phyloP scores from a whole-genome alignment of 1,140 invertebrate genomes.

The Notospermus geniculatus region DNA sequence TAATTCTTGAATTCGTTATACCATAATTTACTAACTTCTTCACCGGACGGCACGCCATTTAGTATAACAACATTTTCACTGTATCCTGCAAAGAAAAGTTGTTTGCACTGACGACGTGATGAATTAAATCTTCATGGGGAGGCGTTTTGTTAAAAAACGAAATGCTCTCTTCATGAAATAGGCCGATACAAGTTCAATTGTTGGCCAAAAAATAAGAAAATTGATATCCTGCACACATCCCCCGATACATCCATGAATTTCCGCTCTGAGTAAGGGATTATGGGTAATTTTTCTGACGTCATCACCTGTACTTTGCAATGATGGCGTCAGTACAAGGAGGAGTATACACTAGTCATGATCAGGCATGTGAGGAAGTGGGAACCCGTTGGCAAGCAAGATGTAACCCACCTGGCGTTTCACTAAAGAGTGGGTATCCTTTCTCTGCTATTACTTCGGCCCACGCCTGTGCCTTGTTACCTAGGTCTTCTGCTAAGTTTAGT shows the following conservation, averaged over 20 bases:
- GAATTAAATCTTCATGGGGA: not conserved
- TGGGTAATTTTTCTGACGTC: no score
- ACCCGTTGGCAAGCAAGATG: not conserved
- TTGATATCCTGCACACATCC: no score
- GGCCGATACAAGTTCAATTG: no score
- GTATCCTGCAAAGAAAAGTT: slow-evolving; percentile 22
- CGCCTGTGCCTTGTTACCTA: slow-evolving; percentile 28
- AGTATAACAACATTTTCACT: slow-evolving; percentile 31
- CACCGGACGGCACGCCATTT: slow-evolving; percentile 17
- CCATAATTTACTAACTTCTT: slow-evolving; percentile 26
- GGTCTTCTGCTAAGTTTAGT: slow-evolving; percentile 21
- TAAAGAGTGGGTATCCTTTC: slow-evolving; percentile 30
- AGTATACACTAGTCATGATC: not conserved
- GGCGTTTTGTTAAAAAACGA: not conserved
- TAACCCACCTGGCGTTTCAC: slow-evolving; percentile 29
- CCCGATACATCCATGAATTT: no score
- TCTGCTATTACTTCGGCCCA: slow-evolving; percentile 32
- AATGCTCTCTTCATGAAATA: no score
- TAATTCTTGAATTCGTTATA: slow-evolving; percentile 27
- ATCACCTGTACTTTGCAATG: no score
- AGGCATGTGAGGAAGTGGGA: not conserved
- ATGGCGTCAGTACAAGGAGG: not conserved
- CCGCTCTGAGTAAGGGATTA: no score
- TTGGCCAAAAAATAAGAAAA: no score
- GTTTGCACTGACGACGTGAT: not conserved